Base-by-base conservation (phyloP, 2,888 invertebrate genomes). In the Drosophila yooni region DNA sequence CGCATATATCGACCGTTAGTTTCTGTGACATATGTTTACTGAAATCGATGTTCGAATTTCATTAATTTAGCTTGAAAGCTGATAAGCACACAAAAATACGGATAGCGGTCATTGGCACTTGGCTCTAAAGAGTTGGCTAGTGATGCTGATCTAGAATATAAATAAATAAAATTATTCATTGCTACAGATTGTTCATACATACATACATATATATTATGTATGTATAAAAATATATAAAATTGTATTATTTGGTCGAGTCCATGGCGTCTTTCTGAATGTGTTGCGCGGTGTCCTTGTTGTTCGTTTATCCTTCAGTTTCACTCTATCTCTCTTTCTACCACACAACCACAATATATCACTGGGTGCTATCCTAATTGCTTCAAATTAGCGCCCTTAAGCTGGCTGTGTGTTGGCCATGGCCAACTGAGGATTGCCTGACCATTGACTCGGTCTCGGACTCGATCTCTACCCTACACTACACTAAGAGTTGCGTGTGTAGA, bases 311-410 rank as follows among this genome's bases (percentile, higher is more conserved):
- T 40, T 53, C 54, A 8, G 56, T 57, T 58, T 48, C 38, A 25
- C 48, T 15, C 54, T 27, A 15, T 62, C 56, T 52, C 40, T 34
- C 40, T 48, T 10, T 13, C 25, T 38, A 27, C 33, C 51, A 33
- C 13, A 27, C 21, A 15, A 36, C 53, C 40, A 34, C n/a, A 58
- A 29, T 40, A 52, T 66, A 58, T 65, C 59, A 33, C 54, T 46
- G 62, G 61, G 78, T 70, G 67, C 56, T 50, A 74, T 80, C 75
- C 81, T 88, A 87, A 87, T 90, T 87, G 90, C 79, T 78, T 62
- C 87, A 88, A 90, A 90, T 87, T 87, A 87, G 83, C 90, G 83
- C 90, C 86, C 81, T 87, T 88, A 67, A 52, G 53, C 67, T 53
- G 66, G 64, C 65, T 48, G 53, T 38, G 59, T 57, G 38, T 60